Evolutionary conservation across 2,797 vertebrate species (phyloP).

Genomic region (Pagetopsis macropterus): DNA sequence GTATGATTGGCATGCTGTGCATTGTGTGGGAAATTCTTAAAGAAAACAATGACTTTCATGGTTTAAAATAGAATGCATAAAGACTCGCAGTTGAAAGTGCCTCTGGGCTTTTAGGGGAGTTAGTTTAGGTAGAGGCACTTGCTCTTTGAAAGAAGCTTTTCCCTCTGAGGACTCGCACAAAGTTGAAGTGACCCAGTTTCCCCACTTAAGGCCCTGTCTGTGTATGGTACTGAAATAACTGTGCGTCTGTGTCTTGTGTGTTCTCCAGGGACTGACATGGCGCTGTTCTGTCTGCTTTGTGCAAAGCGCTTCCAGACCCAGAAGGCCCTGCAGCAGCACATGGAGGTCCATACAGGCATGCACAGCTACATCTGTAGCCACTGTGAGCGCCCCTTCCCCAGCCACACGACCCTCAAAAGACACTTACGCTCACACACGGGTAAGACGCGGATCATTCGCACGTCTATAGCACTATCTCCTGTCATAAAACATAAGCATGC

Average conservation of each 20-base stretch:
- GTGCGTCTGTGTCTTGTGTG: conserved; percentile 77
- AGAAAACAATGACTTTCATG: conserved; percentile 83
- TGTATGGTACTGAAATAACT: conserved; percentile 83
- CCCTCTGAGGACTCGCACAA: conserved; percentile 83
- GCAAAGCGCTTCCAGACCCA: conserved; percentile 99
- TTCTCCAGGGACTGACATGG: conserved; percentile 95
- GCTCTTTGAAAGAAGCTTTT: conserved; percentile 84
- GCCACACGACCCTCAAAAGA: conserved; percentile 98
- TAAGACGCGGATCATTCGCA: conserved; percentile 68
- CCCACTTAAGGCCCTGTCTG: conserved; percentile 83
- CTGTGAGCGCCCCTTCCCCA: conserved; percentile 97
- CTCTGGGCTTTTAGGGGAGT: conserved; percentile 81
- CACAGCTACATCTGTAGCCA: conserved; percentile 99
- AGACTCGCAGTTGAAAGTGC: conserved; percentile 79
- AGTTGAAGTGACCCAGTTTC: conserved; percentile 86
- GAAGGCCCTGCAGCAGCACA: conserved; percentile 99
- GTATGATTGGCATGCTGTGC: conserved; percentile 82
- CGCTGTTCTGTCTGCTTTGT: conserved; percentile 98
- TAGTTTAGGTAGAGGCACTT: conserved; percentile 83
- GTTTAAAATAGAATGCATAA: conserved; percentile 79
- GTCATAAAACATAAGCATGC: conserved; percentile 22
- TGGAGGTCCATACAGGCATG: conserved; percentile 98
- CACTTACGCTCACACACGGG: conserved; percentile 98
- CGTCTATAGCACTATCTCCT: conserved; percentile 22
- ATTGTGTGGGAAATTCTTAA: conserved; percentile 81